These are phyloP conservation scores for Candoia aspera DNA, from an alignment of 2,113 vertebrate genomes.

Conservation along the genomic window DNA sequence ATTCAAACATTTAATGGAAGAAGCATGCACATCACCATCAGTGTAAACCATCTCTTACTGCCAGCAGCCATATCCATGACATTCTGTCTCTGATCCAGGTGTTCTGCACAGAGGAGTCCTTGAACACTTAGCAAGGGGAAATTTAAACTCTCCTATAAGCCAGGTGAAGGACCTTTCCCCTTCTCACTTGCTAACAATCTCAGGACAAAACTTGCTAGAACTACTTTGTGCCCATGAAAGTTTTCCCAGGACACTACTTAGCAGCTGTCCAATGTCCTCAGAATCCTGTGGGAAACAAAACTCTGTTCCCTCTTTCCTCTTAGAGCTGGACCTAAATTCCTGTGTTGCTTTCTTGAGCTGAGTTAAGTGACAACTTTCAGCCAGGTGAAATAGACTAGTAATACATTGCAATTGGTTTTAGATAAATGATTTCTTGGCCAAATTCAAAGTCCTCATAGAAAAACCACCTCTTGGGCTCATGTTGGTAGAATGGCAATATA, in stretches of 20 bases:
- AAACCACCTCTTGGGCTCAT: not conserved
- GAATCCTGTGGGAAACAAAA: not conserved
- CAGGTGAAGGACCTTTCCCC: not conserved
- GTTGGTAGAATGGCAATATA: not conserved
- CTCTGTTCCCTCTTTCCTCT: not conserved
- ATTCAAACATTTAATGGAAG: not conserved
- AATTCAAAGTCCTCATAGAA: not conserved
- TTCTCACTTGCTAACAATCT: not conserved
- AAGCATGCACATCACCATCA: slow-evolving; percentile 43
- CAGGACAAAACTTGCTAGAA: not conserved
- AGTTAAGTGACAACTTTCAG: not conserved
- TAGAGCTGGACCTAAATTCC: not conserved
- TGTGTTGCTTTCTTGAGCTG: not conserved
- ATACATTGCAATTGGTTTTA: not conserved
- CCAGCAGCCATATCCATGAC: slow-evolving; percentile 5
- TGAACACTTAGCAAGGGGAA: rapidly evolving
- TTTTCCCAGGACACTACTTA: not conserved
- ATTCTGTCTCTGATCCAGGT: not conserved
- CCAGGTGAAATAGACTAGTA: not conserved
- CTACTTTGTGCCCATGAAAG: not conserved
- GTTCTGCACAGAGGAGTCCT: slow-evolving; percentile 21
- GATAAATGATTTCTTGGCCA: not conserved
- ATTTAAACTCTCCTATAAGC: not conserved
- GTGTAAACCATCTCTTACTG: not conserved
- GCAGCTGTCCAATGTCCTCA: not conserved